phyloP scores from a whole-genome alignment of 2,797 vertebrate species.

The Muraenolepis orangiensis region DNA sequence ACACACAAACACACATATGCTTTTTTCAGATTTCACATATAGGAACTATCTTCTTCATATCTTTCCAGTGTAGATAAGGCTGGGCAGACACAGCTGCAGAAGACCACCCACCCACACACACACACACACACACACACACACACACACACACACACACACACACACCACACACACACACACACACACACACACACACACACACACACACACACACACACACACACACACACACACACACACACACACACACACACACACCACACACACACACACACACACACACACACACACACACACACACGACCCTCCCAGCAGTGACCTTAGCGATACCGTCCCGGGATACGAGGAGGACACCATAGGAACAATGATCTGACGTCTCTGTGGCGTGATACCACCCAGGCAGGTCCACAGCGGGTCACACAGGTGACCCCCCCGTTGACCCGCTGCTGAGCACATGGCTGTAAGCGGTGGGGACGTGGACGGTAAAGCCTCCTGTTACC shows the following conservation, averaged over 20 bases:
- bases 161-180: constrained; percentile 30
- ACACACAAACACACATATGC: constrained; percentile 27
- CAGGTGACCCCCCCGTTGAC: too few relatives aligned
- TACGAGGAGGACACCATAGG: too few relatives aligned
- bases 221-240: constrained; percentile 22
- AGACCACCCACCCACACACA: constrained; percentile 49
- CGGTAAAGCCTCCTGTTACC: too few relatives aligned
- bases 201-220: constrained; percentile 26
- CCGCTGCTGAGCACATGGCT: too few relatives aligned
- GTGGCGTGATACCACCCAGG: too few relatives aligned
- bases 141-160: constrained; percentile 9
- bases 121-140: constrained; percentile 35
- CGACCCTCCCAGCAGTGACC: too few relatives aligned
- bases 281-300: not conserved
- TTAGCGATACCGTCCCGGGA: too few relatives aligned
- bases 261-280: not conserved
- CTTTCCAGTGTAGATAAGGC: constrained; percentile 61
- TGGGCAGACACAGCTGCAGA: constrained; percentile 52
- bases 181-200: constrained; percentile 13
- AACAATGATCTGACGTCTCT: too few relatives aligned
- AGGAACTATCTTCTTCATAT: constrained; percentile 52
- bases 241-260: constrained; percentile 4
- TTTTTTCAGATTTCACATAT: constrained; percentile 48
- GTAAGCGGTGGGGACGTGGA: too few relatives aligned
- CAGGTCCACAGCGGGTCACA: too few relatives aligned